phyloP scores from a whole-genome alignment of 2,888 invertebrate species.

The Criorhina ranunculi region DNA sequence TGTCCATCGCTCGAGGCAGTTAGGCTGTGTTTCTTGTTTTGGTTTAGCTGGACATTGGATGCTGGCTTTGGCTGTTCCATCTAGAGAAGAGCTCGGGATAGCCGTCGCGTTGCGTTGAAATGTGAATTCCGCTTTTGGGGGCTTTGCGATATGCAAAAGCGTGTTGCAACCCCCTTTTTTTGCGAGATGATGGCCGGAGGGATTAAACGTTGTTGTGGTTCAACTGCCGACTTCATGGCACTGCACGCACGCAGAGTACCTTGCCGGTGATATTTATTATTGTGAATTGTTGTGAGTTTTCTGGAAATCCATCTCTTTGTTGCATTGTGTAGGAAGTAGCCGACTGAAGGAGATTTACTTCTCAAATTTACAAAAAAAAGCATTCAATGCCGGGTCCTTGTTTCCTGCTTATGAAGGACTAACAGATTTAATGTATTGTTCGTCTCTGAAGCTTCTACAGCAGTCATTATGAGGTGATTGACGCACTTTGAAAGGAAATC shows the following conservation, averaged over 20 bases:
- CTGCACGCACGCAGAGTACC: constrained; percentile 23
- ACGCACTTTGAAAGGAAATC: too few relatives aligned
- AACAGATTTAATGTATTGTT: too few relatives aligned
- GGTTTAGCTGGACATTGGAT: constrained; percentile 25
- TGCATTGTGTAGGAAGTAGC: constrained; percentile 57
- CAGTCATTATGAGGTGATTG: too few relatives aligned
- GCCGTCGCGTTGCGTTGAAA: constrained; percentile 70
- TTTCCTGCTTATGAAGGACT: too few relatives aligned
- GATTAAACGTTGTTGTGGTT: constrained; percentile 65
- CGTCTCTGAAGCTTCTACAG: too few relatives aligned
- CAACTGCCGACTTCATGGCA: constrained; percentile 7
- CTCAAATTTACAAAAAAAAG: neutral
- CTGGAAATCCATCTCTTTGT: constrained; percentile 66
- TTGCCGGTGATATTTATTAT: constrained; percentile 72
- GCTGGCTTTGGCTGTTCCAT: constrained; percentile 33
- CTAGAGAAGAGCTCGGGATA: constrained; percentile 41
- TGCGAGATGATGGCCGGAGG: constrained; percentile 68
- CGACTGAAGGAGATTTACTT: constrained; percentile 20
- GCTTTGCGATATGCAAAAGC: constrained; percentile 73
- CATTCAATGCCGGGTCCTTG: too few relatives aligned
- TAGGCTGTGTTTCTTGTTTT: constrained; percentile 60
- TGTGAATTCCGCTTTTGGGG: constrained; percentile 74
- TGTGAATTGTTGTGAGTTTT: constrained; percentile 67
- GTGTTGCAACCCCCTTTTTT: constrained; percentile 73
- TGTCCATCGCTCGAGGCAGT: constrained; percentile 59